Evolutionary conservation across 2,113 vertebrate species (phyloP).

Genomic region (Triplophysa siluroides): DNA sequence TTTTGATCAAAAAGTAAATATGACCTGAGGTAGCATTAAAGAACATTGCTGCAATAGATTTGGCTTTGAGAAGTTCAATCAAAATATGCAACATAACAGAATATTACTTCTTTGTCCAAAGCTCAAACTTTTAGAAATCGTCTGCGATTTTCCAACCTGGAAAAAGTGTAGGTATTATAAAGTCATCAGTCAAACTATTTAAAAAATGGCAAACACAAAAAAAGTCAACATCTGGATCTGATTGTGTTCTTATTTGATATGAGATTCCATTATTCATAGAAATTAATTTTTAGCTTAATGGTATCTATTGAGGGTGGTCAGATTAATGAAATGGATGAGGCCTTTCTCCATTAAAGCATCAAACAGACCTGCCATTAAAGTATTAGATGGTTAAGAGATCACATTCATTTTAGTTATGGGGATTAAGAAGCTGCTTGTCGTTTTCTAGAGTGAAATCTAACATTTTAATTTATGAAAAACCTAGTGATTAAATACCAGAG

Average conservation of each 20-base stretch:
- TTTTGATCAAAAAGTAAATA: constrained; percentile 6
- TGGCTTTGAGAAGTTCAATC: neutral
- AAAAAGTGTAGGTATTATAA: neutral
- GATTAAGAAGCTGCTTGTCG: constrained; percentile 39
- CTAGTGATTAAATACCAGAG: constrained; percentile 13
- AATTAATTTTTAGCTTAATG: constrained; percentile 53
- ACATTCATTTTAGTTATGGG: constrained; percentile 58
- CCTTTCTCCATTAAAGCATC: constrained; percentile 55
- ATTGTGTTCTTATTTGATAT: constrained; percentile 29
- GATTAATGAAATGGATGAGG: constrained; percentile 56
- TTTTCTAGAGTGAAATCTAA: constrained; percentile 43
- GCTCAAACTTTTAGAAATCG: neutral
- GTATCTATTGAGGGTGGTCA: constrained; percentile 48
- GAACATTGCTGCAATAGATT: neutral
- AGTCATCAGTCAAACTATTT: constrained; percentile 22
- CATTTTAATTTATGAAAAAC: constrained; percentile 38
- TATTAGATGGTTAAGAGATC: constrained; percentile 54
- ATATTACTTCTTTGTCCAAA: neutral
- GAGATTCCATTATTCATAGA: constrained; percentile 44
- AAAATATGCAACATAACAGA: neutral
- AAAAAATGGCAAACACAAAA: neutral
- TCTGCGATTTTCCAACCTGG: neutral
- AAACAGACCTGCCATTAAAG: constrained; percentile 56
- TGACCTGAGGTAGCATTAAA: neutral
- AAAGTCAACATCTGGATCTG: constrained; percentile 13